Evolutionary conservation across 2,113 vertebrate genomes (phyloP), one percentile per base, ranked within the genome.

Genomic region (Zosterops borbonicus): DNA sequence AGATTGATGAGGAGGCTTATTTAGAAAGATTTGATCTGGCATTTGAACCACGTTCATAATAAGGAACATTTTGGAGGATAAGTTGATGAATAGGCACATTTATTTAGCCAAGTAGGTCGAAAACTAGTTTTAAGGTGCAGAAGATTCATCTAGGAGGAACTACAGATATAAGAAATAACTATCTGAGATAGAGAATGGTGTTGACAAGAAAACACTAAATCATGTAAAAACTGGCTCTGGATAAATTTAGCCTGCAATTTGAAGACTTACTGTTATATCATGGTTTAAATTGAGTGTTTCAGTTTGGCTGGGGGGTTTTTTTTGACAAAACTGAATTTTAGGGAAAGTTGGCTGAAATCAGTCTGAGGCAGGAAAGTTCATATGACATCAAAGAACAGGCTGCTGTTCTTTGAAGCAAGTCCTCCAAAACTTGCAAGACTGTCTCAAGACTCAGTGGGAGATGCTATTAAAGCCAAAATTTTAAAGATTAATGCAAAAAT

Each of bases 1-100:
- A 94, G 85, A 96, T 96, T 86, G 68, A 96, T 58, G 71, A 87
- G 83, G 59, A 87, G 80, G 81, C 68, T 96, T 87, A 94, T 91
- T 92, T 70, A 80, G 85, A 88, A 82, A 89, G 85, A 93, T 92
- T 81, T 89, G 73, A 88, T 94, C 68, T 95, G 89, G 83, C 60
- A 75, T 68, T 92, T 92, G 90, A 94, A 69, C 70, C 63, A 35
- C 0, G 0, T 70, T 83, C 70, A 71, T 87, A 96, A 77, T 55
- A 64, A 44, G 80, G 78, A 94, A 73, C 56, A 5, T 67, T 92
- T 78, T 71, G 56, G 87, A 86, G 77, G 55, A 11, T 46, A 73
- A 58, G 47, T 33, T 93, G 92, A 96, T 92, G n/a, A 94, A 93
- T 90, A 73, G 41, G 2, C 46, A 28, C 46, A 35, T 87, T 82